Base-by-base conservation (phyloP, 2,797 vertebrate genomes). In the Schizopygopsis malacanthus region DNA sequence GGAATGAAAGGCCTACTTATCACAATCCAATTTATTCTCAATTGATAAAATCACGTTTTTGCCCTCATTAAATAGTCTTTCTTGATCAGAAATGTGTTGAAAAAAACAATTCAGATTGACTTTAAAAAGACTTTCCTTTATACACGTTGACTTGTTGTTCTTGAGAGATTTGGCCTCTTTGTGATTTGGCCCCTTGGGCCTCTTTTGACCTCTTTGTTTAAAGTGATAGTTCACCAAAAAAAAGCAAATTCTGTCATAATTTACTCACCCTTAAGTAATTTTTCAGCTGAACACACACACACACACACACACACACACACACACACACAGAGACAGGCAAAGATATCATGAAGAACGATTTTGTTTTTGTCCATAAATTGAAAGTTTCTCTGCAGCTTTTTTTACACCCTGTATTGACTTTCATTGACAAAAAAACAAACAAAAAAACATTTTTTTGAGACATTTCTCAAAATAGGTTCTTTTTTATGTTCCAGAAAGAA, bases 1-100 rank as follows among this genome's bases (percentile, higher is more conserved):
- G 7, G n/a, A 28, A 61, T 28, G 0, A 61, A 79, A 6, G 5
- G 4, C 37, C n/a, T 15, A 18, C 41, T 79, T 79, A 45, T 63
- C 41, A 65, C 77, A 79, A 47, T 79, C n/a, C 77, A 79, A 63
- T 63, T 33, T 39, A 77, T 54, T 56, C 33, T 77, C 52, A n/a
- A 3, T 56, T 77, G 20, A 77, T 56, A 39, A 54, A 76, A 76
- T 20, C 9, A 8, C 2, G 2, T 18, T 45, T 37, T 22, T 22
- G 18, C 15, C 65, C 33, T 56, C 47, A 77, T 77, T 20, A 56
- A 56, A 37, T 56, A 45, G 15, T 45, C 59, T 28, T 63, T 45
- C 56, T 20, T 7, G 16, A 25, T 28, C 56, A 45, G 37, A 45
- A 61, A 78, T n/a, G n/a, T 16, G 22, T 41, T 63, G 15, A 45